Base-by-base conservation (phyloP, 2,113 vertebrate genomes). In the Varanus salvator region DNA sequence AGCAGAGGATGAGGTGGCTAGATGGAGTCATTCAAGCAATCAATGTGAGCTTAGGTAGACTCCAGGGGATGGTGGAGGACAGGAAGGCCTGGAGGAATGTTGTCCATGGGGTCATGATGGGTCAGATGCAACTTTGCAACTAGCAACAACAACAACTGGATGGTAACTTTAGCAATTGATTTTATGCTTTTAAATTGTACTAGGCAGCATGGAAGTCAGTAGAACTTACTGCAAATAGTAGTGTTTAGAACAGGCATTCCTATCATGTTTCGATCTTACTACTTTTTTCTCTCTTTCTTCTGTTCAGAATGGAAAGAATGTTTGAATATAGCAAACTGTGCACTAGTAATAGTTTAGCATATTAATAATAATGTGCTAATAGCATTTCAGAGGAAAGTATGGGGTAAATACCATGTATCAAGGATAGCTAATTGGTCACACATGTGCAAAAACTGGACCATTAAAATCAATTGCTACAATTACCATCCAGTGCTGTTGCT, bases 161-260 rank as follows among this genome's bases (percentile, higher is more conserved):
- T 76, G 72, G 72, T 44, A 86, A 86, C 76, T 86, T 23, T 27
- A 86, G 72, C 31, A 86, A 76, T 4, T 76, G 52, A 86, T 60
- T 44, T 86, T 86, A 86, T 57, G 38, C 14, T 71, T 84, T 71
- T 19, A 85, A 71, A 72, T 85, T 11, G 52, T 72, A 4, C n/a
- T 60, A 60, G 34, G 19, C 23, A 86, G 48, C 23, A 52, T 34
- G 44, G 44, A 38, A 52, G 17, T 25, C 87, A 57, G 83, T 86
- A 84, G 91, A 48, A 92, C 23, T 60, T 60, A 86, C 8, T 25
- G 29, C 14, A 75, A 75, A 75, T 44, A 60, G 38, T 48, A 44
- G 34, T 84, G 38, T 69, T 44, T 84, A 48, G 64, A 84, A 69
- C 38, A 69, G 64, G 23, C 11, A 29, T 25, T 17, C 38, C 60